Evolutionary conservation across 2,113 vertebrate genomes (phyloP).

Genomic region (Albula goreensis): DNA sequence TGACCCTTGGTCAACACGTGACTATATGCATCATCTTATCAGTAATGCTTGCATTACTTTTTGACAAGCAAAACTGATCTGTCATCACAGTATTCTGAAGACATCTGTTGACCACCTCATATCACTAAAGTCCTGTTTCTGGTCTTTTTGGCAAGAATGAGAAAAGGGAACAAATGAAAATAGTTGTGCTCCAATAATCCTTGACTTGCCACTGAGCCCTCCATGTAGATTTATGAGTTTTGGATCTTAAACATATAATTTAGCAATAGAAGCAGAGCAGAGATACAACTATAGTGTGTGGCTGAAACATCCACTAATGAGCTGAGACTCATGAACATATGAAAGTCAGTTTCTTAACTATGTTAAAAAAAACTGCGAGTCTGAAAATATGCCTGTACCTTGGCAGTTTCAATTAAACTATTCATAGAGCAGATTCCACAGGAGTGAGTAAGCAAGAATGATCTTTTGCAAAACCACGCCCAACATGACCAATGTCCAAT

Average conservation of each 20-base stretch:
- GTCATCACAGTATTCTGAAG: background rate
- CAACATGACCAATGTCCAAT: no score
- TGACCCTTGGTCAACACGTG: constrained; percentile 3
- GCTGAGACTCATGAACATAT: background rate
- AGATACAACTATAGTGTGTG: background rate
- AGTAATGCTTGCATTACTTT: background rate
- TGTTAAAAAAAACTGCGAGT: background rate
- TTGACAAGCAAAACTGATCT: background rate
- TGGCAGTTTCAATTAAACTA: no score
- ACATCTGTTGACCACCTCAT: background rate
- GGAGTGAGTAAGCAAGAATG: no score
- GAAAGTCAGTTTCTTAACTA: background rate
- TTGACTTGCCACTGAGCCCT: background rate
- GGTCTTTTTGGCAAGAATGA: background rate
- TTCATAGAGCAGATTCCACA: no score
- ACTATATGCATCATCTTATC: background rate
- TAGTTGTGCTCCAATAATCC: background rate
- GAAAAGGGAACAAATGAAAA: background rate
- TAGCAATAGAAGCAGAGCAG: background rate
- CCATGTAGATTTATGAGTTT: background rate
- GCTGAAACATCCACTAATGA: constrained; percentile 15
- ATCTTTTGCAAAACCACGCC: no score
- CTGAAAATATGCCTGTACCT: no score
- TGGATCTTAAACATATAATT: constrained; percentile 12
- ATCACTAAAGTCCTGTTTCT: background rate